phyloP scores from a whole-genome alignment of 2,888 invertebrate genomes.

The Marasmarcha lunaedactyla region DNA sequence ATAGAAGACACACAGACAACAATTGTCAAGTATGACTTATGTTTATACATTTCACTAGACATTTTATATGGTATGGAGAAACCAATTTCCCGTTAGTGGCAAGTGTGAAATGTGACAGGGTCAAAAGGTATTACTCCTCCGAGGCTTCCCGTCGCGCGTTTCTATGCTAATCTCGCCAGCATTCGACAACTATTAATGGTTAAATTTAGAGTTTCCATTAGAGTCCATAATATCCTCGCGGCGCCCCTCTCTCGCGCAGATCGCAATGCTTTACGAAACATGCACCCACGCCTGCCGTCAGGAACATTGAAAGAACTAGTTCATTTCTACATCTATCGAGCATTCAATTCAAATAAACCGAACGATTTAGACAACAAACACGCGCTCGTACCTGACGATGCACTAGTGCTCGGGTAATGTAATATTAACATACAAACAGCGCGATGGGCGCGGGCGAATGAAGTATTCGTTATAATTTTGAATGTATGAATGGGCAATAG shows the following conservation, averaged over 20 bases:
- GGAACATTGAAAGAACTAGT: slow-evolving; percentile 54
- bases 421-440: slow-evolving; percentile 66
- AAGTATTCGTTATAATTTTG: slow-evolving; percentile 64
- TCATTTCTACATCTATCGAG: slow-evolving; percentile 61
- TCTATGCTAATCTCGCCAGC: slow-evolving; percentile 63
- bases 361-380: slow-evolving; percentile 66
- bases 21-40: too few species aligned
- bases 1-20: too few species aligned
- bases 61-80: slow-evolving; percentile 29
- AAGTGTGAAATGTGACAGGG: slow-evolving; percentile 59
- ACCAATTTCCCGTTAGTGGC: slow-evolving; percentile 57
- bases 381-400: slow-evolving; percentile 56
- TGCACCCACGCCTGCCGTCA: slow-evolving; percentile 42
- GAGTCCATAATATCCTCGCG: slow-evolving; percentile 38
- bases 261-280: slow-evolving; percentile 53
- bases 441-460: slow-evolving; percentile 61
- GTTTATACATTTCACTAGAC: too few species aligned
- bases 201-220: slow-evolving; percentile 50
- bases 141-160: slow-evolving; percentile 52
- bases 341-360: slow-evolving; percentile 69
- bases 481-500: slow-evolving; percentile 69
- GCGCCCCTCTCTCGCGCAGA: slow-evolving; percentile 39
- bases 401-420: slow-evolving; percentile 47
- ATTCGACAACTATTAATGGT: slow-evolving; percentile 62
- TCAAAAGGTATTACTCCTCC: slow-evolving; percentile 57